These are phyloP conservation scores for Megatriorchis doriae DNA, from an alignment of 2,113 vertebrate species.

Conservation along the genomic window DNA sequence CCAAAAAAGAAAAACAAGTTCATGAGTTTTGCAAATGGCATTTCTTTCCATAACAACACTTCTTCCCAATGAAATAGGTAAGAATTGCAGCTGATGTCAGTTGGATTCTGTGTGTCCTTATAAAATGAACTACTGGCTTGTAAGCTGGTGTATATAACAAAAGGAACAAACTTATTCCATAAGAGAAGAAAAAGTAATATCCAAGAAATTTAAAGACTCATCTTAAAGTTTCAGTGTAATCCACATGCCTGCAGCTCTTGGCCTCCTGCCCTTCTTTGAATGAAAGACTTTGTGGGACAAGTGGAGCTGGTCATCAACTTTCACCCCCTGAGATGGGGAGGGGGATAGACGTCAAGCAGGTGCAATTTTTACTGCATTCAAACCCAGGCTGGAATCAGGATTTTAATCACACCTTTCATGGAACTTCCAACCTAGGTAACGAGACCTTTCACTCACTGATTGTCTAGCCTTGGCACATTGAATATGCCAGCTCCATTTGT, in stretches of 20 bases:
- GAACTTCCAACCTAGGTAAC: not conserved
- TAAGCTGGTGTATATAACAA: not conserved
- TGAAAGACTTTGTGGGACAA: not conserved
- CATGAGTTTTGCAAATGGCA: not conserved
- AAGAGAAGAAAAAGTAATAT: not conserved
- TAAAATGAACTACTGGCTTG: not conserved
- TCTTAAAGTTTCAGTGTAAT: not conserved
- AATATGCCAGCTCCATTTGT: not conserved
- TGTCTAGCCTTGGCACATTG: rapidly evolving
- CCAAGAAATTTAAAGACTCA: not conserved
- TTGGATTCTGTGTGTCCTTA: not conserved
- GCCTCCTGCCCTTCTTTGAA: not conserved
- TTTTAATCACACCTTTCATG: not conserved
- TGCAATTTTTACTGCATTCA: not conserved
- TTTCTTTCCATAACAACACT: not conserved
- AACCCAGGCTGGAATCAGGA: not conserved
- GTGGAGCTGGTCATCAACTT: not conserved
- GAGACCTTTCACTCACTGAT: not conserved
- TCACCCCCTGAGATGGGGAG: not conserved
- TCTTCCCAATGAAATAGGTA: not conserved
- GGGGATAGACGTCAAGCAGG: not conserved
- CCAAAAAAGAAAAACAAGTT: not conserved
- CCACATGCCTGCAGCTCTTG: not conserved
- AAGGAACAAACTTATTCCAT: not conserved
- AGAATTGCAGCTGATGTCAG: not conserved